A percentile compares a stretch with the other conserved stretches of the same genome.
These are phyloP conservation scores for Etheostoma nigrum DNA, from an alignment of 2,797 vertebrate genomes.

Conservation along the genomic window DNA sequence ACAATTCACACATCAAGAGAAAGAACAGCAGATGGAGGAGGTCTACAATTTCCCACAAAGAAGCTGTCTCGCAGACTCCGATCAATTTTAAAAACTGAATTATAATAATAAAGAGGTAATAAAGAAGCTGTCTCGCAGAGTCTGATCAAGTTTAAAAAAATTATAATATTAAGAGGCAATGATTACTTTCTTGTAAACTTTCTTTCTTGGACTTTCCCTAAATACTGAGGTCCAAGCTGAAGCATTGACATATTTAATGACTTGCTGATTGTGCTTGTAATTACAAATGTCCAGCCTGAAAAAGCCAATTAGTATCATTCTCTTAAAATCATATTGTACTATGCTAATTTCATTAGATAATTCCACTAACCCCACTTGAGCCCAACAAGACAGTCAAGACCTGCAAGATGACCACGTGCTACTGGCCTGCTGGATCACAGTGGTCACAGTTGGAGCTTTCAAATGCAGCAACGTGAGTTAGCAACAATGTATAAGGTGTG, in stretches of 20 bases:
- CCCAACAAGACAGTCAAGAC: not conserved
- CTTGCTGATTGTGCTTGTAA: constrained; percentile 37
- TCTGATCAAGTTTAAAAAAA: constrained; percentile 26
- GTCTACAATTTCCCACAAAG: not conserved
- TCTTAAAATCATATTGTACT: constrained; percentile 36
- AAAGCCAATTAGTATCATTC: constrained; percentile 49
- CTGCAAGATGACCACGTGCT: not conserved
- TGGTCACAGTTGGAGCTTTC: not conserved
- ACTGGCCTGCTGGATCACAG: not conserved
- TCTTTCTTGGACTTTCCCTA: constrained; percentile 31
- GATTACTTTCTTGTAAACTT: constrained; percentile 38
- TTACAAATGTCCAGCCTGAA: constrained; percentile 35
- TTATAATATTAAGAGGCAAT: constrained; percentile 35
- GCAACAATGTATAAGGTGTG: not conserved
- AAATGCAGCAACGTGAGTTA: not conserved
- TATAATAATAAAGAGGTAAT: constrained; percentile 34
- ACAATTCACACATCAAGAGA: not conserved
- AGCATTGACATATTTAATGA: constrained; percentile 47
- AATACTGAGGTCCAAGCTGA: constrained; percentile 33
- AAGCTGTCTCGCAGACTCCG: not conserved
- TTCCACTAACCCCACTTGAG: constrained; percentile 9
- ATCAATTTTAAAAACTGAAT: constrained; percentile 32
- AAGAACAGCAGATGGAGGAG: not conserved
- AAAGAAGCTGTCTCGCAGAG: not conserved
- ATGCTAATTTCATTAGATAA: constrained; percentile 40